A percentile compares a stretch with the other conserved stretches of the same genome.
Evolutionary conservation across 1,140 invertebrate species (phyloP).

Genomic region (Popillia japonica): DNA sequence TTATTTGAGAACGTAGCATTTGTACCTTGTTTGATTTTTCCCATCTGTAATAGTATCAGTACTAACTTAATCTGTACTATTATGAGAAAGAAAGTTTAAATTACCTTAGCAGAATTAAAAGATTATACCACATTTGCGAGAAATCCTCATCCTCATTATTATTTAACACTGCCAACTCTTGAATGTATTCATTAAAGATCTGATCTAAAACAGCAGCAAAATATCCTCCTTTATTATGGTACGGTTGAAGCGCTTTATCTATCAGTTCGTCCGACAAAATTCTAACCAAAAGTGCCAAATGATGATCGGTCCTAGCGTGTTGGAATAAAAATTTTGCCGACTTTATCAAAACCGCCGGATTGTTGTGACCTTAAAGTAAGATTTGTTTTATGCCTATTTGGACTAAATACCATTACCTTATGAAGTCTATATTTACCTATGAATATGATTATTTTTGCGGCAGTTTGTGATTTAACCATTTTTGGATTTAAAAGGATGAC

Average conservation of each 20-base stretch:
- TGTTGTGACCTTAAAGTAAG: slow-evolving; percentile 62
- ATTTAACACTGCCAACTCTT: slow-evolving; percentile 43
- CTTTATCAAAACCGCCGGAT: slow-evolving; percentile 65
- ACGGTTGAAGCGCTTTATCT: slow-evolving; percentile 52
- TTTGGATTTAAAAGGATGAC: slow-evolving; percentile 52
- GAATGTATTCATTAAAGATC: slow-evolving; percentile 52
- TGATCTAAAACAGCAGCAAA: slow-evolving; percentile 65
- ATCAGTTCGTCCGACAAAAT: slow-evolving; percentile 60
- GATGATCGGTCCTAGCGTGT: slow-evolving; percentile 63
- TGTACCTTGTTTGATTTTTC: slow-evolving; percentile 61
- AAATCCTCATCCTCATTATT: slow-evolving; percentile 44
- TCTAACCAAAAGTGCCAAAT: slow-evolving; percentile 64
- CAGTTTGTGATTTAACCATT: slow-evolving; percentile 62
- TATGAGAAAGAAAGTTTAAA: too few species aligned
- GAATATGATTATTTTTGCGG: slow-evolving; percentile 64
- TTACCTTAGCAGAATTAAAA: slow-evolving; percentile 62
- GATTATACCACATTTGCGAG: slow-evolving; percentile 62
- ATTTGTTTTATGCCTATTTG: slow-evolving; percentile 9
- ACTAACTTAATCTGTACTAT: too few species aligned
- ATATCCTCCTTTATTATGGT: slow-evolving; percentile 62
- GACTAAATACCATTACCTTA: neutral
- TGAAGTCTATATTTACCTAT: slow-evolving; percentile 60
- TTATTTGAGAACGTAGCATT: slow-evolving; percentile 60
- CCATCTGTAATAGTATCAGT: slow-evolving; percentile 59
- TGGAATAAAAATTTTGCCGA: slow-evolving; percentile 65